Evolutionary conservation across 1,140 invertebrate species (phyloP), one percentile per base, ranked within the genome.

Genomic region (Saccostrea cuccullata): DNA sequence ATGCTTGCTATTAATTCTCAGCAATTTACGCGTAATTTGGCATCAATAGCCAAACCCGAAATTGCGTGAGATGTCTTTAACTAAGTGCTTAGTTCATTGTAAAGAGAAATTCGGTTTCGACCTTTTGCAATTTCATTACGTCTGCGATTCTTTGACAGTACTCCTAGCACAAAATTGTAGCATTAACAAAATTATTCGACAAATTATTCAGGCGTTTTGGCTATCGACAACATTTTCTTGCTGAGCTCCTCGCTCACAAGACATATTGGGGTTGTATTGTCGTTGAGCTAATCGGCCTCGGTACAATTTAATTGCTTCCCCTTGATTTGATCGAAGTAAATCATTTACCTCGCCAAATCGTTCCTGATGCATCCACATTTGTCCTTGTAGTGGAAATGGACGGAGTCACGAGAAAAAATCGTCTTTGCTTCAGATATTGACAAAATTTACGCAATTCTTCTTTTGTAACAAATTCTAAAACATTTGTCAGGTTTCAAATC

Each of bases 1-100:
- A 77, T 77, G 70, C 30, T 23, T 84, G 82, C 82, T 84, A 55
- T 84, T 84, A 84, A 84, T 84, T 56, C 82, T 56, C 47, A 84
- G 82, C 82, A 84, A 84, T 84, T 84, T 84, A 84, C 82, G 82
- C 55, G 82, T 84, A 84, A 84, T 84, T 84, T 56, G 82, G 47
- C 82, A 55, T 84, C 82, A 84, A 84, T 84, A 84, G 82, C 82
- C n/a, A 84, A 56, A 56, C 70, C 47, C 55, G 30, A 84, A 55
- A 56, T 84, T 56, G 82, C 82, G 82, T 84, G 82, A 84, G 82
- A 84, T 55, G 70, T 77, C 70, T 77, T 77, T 77, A 77, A 77
- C 70, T 77, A 77, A 77, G 70, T 77, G 70, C 70, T 77, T 77
- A 77, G 70, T 77, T 77, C 70, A 77, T 77, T 77, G 70, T 77